A percentile compares a stretch with the other conserved stretches of the same genome.
Conservation (phyloP, 2,888 invertebrate species). For the Megaustenia siamemsis region DNA sequence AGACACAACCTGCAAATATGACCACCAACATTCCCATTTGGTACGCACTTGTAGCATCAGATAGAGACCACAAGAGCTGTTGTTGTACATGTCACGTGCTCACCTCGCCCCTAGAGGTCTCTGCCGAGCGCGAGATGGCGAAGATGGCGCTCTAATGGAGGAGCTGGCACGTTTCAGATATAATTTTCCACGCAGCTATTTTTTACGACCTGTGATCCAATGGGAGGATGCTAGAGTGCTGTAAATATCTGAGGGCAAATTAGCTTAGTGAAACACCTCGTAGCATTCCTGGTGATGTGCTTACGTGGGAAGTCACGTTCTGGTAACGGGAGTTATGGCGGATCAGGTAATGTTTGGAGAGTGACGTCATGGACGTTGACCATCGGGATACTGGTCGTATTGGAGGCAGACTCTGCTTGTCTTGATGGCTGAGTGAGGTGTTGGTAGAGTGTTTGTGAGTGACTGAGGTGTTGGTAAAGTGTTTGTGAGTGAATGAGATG, state of each 20-base stretch:
- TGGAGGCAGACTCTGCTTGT: too few species aligned
- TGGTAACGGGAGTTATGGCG: too few species aligned
- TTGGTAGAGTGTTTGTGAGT: too few species aligned
- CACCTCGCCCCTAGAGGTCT: neutral
- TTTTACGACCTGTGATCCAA: neutral
- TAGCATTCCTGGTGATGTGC: too few species aligned
- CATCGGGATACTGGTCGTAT: too few species aligned
- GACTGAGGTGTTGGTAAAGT: too few species aligned
- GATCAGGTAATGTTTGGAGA: too few species aligned
- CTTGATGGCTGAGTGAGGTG: too few species aligned
- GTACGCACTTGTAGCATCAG: neutral
- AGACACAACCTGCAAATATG: neutral
- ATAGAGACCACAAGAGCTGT: neutral
- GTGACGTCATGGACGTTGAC: too few species aligned
- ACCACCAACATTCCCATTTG: neutral
- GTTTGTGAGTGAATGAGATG: too few species aligned
- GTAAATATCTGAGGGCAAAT: neutral
- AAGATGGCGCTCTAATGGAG: neutral
- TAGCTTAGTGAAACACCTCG: too few species aligned
- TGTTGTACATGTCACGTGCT: neutral
- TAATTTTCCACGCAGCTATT: neutral
- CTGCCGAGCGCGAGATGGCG: neutral
- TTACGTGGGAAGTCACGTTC: too few species aligned
- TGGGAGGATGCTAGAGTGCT: neutral
- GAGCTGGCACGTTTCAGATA: neutral